Percentiles rank a stretch among this genome's conserved stretches.
phyloP scores from a whole-genome alignment of 2,113 vertebrate species.

The Phaethon lepturus region DNA sequence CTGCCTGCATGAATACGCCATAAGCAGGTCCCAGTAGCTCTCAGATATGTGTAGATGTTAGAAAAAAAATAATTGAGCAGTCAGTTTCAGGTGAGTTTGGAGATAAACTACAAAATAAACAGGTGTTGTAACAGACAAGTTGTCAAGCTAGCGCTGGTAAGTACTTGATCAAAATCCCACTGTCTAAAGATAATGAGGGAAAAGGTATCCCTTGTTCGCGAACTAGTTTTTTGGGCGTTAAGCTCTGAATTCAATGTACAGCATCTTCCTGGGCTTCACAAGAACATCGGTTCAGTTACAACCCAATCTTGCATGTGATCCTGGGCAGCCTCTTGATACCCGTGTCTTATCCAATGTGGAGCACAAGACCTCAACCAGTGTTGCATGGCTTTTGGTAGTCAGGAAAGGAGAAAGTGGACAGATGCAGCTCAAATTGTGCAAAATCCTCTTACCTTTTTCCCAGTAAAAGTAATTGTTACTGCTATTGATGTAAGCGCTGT shows the following conservation, averaged over 20 bases:
- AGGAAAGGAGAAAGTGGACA: background rate
- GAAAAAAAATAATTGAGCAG: background rate
- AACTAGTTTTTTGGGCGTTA: background rate
- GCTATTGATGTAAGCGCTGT: background rate
- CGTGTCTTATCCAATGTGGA: background rate
- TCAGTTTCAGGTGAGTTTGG: background rate
- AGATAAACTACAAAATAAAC: background rate
- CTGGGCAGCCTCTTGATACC: background rate
- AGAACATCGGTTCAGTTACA: background rate
- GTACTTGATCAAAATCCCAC: background rate
- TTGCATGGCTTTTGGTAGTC: background rate
- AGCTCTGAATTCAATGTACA: background rate
- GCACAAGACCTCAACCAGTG: background rate
- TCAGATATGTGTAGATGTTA: background rate
- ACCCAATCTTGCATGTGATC: fast-evolving
- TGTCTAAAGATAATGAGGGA: background rate
- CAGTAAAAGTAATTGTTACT: background rate
- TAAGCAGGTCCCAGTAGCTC: background rate
- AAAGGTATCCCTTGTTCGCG: background rate
- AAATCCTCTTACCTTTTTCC: background rate
- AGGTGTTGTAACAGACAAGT: background rate
- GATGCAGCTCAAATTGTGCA: background rate
- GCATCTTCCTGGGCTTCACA: background rate
- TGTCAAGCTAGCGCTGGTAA: background rate
- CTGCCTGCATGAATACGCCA: background rate